Conservation (phyloP, 2,888 invertebrate species). For the Cephus nigrinus region DNA sequence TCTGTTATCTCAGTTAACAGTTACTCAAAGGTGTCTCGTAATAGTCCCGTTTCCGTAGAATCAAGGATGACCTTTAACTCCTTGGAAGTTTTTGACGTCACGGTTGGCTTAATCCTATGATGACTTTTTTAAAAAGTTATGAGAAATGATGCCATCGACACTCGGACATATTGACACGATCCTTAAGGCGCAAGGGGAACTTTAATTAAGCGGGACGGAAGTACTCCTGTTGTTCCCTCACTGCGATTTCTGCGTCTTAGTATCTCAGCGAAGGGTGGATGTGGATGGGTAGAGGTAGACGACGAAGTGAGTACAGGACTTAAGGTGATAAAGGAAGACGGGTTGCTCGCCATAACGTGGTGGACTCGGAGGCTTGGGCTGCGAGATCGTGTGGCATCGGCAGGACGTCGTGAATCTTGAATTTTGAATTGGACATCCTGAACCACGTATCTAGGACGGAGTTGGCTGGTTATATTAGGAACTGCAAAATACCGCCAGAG, state of each 20-base stretch:
- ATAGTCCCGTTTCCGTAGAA: not conserved
- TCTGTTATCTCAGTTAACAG: not conserved
- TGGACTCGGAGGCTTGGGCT: not conserved
- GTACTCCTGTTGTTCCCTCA: not conserved
- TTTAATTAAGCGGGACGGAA: not conserved
- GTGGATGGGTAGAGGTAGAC: not conserved
- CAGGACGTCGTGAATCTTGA: not conserved
- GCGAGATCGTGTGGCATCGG: not conserved
- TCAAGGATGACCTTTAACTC: not conserved
- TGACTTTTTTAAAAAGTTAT: not conserved
- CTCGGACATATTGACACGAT: not conserved
- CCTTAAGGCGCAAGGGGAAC: not conserved
- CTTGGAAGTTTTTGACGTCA: not conserved
- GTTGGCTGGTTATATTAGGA: constrained; percentile 53
- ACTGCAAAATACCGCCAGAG: constrained; percentile 41
- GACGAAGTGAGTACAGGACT: not conserved
- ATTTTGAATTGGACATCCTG: not conserved
- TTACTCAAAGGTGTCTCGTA: not conserved
- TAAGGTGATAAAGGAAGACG: not conserved
- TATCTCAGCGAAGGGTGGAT: not conserved
- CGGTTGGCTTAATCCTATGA: not conserved
- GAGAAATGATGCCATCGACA: not conserved
- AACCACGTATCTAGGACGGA: constrained; percentile 48
- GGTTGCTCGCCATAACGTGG: not conserved
- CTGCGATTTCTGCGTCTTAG: not conserved